Evolutionary conservation across 1,140 invertebrate species (phyloP).

Genomic region (Zaprionus gabonicus): DNA sequence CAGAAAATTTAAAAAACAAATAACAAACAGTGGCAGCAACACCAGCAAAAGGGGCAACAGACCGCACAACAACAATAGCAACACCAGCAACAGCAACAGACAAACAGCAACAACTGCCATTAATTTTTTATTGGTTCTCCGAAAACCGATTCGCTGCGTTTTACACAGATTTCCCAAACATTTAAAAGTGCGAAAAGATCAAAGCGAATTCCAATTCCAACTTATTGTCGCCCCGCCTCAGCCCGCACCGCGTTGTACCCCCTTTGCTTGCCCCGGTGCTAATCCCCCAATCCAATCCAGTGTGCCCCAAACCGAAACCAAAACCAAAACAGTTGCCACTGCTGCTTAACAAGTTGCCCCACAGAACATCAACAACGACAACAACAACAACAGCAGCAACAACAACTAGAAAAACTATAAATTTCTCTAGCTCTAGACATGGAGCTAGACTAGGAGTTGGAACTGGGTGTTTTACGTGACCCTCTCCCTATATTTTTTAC

Average conservation of each 20-base stretch:
- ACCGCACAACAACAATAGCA: constrained; percentile 46
- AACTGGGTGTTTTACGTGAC: not conserved
- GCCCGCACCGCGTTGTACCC: not conserved
- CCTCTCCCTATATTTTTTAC: not conserved
- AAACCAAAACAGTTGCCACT: constrained; percentile 10
- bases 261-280: not conserved
- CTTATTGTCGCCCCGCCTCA: constrained; percentile 66
- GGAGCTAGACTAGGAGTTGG: not conserved
- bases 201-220: constrained; percentile 81
- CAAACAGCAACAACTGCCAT: constrained; percentile 57
- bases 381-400: not conserved
- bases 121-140: constrained; percentile 82
- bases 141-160: constrained; percentile 78
- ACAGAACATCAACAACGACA: constrained; percentile 1
- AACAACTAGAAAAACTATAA: constrained; percentile 17
- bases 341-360: constrained; percentile 60
- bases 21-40: constrained; percentile 53
- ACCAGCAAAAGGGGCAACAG: constrained; percentile 6
- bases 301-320: not conserved
- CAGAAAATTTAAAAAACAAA: constrained; percentile 83
- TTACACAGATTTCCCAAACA: constrained; percentile 82
- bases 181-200: constrained; percentile 83
- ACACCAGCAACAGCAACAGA: constrained; percentile 36
- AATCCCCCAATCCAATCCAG: constrained; percentile 14
- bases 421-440: constrained; percentile 7